Conservation (phyloP, 2,797 vertebrate species). For the Enteromius treurensis region DNA sequence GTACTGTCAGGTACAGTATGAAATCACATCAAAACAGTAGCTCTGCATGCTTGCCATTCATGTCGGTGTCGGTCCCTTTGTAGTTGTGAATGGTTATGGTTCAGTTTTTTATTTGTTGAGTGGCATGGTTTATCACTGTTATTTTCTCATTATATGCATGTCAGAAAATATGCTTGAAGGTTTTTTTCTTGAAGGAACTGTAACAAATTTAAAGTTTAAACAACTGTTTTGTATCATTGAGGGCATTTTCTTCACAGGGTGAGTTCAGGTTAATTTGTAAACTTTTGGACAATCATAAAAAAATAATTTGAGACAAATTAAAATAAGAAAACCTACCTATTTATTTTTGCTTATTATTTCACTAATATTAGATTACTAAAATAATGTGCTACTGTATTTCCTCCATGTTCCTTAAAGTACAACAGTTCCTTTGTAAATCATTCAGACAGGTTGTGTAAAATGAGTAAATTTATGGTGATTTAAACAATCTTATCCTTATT, state of each 20-base stretch:
- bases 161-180: not conserved
- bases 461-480: not conserved
- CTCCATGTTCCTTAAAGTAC: not conserved
- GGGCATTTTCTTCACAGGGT: not conserved
- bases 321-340: not conserved
- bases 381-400: not conserved
- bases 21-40: not conserved
- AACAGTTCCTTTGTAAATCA: not conserved
- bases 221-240: not conserved
- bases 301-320: not conserved
- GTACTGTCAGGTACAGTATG: constrained; percentile 81
- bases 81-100: not conserved
- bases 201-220: not conserved
- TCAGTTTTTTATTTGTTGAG: constrained; percentile 1
- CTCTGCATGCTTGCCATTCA: constrained; percentile 14
- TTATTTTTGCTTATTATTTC: not conserved
- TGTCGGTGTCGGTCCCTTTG: not conserved
- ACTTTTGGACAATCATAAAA: no score
- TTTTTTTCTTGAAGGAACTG: no score
- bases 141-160: constrained; percentile 2
- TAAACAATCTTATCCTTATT: not conserved
- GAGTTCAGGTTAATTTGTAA: not conserved
- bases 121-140: not conserved
- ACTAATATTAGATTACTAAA: not conserved
- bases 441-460: not conserved